Conservation (phyloP, 1,140 invertebrate species). For the Oncopodura yosiiana region DNA sequence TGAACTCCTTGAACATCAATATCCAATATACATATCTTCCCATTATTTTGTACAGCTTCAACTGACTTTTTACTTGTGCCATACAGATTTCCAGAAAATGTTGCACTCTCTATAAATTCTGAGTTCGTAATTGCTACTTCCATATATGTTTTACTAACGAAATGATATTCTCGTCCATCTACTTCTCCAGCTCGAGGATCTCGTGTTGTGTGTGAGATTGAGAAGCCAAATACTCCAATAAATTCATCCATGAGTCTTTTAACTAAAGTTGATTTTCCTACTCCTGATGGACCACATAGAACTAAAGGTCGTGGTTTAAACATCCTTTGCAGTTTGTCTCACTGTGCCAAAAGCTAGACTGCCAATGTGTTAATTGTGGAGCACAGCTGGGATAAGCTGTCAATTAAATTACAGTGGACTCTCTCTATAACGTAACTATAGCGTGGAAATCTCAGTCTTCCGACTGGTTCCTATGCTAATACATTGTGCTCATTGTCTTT, state of each 20-base stretch:
- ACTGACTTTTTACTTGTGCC: slow-evolving; percentile 90
- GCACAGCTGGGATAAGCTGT: no score
- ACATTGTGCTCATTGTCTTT: no score
- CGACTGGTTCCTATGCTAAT: no score
- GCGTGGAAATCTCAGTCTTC: no score
- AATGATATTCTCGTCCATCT: slow-evolving; percentile 81
- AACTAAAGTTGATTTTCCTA: slow-evolving; percentile 89
- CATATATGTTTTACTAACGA: slow-evolving; percentile 64
- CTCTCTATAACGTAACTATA: no score
- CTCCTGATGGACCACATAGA: slow-evolving; percentile 87
- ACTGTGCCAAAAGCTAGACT: no score
- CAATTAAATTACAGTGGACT: no score
- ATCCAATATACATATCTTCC: slow-evolving; percentile 87
- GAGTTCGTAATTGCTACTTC: slow-evolving; percentile 59
- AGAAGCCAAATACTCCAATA: slow-evolving; percentile 79
- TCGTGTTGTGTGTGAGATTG: slow-evolving; percentile 83
- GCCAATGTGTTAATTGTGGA: no score
- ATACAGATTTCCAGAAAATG: slow-evolving; percentile 89
- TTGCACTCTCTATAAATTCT: slow-evolving; percentile 87
- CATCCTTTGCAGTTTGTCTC: no score
- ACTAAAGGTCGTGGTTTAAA: slow-evolving; percentile 60
- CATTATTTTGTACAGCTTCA: slow-evolving; percentile 61
- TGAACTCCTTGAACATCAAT: slow-evolving; percentile 97
- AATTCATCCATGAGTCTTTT: slow-evolving; percentile 75
- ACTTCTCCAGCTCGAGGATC: slow-evolving; percentile 60